Evolutionary conservation across 2,888 invertebrate species (phyloP).

Genomic region (Eupithecia subumbrata): DNA sequence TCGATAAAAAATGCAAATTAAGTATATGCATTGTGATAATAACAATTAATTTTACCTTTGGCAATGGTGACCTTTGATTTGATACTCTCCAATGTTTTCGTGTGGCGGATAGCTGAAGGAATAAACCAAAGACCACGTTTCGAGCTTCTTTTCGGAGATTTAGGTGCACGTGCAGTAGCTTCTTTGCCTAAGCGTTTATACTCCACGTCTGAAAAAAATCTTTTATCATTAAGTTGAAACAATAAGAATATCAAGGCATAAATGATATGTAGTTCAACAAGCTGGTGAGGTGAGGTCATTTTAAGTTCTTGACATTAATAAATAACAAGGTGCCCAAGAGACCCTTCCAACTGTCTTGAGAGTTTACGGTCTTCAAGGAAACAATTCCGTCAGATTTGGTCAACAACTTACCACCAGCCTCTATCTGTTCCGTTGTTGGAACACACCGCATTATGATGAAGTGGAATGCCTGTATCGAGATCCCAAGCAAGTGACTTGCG

Average conservation of each 20-base stretch:
- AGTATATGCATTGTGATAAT: neutral
- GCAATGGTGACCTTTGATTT: constrained; percentile 71
- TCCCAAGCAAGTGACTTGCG: constrained; percentile 81
- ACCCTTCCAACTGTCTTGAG: no score
- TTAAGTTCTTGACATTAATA: neutral
- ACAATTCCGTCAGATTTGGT: neutral
- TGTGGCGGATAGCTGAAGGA: constrained; percentile 78
- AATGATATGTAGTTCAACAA: neutral
- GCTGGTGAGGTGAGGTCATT: neutral
- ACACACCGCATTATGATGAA: constrained; percentile 82
- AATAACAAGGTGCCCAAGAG: neutral
- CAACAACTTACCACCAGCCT: constrained; percentile 72
- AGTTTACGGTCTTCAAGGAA: neutral
- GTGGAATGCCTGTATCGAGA: constrained; percentile 77
- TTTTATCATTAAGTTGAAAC: neutral
- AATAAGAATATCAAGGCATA: constrained; percentile 13
- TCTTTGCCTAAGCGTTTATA: constrained; percentile 77
- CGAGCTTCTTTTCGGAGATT: constrained; percentile 62
- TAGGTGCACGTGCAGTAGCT: constrained; percentile 58
- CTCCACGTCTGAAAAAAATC: constrained; percentile 69
- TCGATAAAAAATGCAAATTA: neutral
- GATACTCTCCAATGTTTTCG: constrained; percentile 78
- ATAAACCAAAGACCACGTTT: constrained; percentile 82
- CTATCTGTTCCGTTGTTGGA: constrained; percentile 81
- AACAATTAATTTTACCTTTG: constrained; percentile 63